phyloP scores from a whole-genome alignment of 2,888 invertebrate genomes.

The Hydraecia micacea region DNA sequence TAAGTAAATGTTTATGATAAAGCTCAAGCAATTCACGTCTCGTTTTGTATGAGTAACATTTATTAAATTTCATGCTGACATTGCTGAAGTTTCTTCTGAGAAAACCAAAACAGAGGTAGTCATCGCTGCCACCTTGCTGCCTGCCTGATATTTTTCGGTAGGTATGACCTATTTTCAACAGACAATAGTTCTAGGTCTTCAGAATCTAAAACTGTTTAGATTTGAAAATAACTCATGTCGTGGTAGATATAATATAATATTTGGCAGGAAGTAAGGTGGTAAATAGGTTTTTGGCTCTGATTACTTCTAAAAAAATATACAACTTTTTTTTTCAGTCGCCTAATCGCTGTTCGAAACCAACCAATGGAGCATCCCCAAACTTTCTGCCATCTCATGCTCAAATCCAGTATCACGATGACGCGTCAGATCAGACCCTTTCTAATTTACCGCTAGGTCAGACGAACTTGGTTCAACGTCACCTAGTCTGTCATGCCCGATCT shows the following conservation, averaged over 20 bases:
- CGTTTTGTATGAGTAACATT: constrained; percentile 21
- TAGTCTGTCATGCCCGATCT: constrained; percentile 60
- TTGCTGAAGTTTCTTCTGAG: constrained; percentile 3
- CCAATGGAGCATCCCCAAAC: constrained; percentile 34
- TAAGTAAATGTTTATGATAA: constrained; percentile 29
- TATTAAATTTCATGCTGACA: constrained; percentile 23
- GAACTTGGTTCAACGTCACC: constrained; percentile 54
- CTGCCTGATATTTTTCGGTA: background rate
- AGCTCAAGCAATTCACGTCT: constrained; percentile 27
- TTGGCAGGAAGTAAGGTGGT: background rate
- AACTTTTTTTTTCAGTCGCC: constrained; percentile 16
- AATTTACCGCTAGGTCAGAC: constrained; percentile 63
- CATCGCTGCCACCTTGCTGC: background rate
- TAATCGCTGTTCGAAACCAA: constrained; percentile 34
- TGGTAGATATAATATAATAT: background rate
- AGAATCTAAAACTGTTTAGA: background rate
- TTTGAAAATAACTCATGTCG: background rate
- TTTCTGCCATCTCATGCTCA: constrained; percentile 41
- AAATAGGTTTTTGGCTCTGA: background rate
- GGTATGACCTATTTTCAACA: background rate
- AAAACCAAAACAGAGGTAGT: background rate
- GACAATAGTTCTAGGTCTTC: background rate
- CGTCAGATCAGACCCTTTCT: constrained; percentile 45
- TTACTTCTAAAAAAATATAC: background rate
- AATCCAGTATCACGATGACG: constrained; percentile 57